A percentile compares a stretch with the other conserved stretches of the same genome.
Conservation (phyloP, 2,888 invertebrate species). For the Lathronympha strigana region DNA sequence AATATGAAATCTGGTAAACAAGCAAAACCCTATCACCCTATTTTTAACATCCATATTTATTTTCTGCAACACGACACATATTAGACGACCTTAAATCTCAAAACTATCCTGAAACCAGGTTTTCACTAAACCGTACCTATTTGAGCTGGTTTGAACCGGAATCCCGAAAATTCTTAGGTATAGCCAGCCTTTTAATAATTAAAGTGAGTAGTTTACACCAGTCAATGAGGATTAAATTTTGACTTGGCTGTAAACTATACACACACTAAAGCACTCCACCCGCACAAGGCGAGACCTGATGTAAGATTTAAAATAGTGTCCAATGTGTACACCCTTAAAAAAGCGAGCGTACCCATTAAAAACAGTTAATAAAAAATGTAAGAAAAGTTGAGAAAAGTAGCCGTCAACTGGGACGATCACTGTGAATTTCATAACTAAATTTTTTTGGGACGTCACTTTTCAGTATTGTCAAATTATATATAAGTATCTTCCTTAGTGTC, state of each 20-base stretch:
- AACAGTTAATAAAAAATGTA: too few species aligned
- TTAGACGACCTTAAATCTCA: constrained; percentile 2
- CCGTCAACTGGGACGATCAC: too few species aligned
- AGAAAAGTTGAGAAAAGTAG: too few species aligned
- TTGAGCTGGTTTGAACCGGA: constrained; percentile 30
- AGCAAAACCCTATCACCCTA: background rate
- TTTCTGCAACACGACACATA: constrained; percentile 19
- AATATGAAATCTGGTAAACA: background rate
- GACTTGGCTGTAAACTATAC: background rate
- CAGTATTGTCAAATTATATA: too few species aligned
- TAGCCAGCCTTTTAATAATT: constrained; percentile 30
- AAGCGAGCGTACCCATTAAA: too few species aligned
- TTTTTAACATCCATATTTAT: constrained; percentile 4
- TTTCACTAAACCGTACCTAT: constrained; percentile 7
- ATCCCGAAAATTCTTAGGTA: constrained; percentile 25
- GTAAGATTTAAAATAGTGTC: constrained; percentile 5
- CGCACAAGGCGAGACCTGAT: constrained; percentile 8
- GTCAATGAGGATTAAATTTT: background rate
- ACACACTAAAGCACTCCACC: constrained; percentile 28
- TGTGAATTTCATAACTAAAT: too few species aligned
- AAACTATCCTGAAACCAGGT: constrained; percentile 10
- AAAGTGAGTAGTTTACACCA: constrained; percentile 6
- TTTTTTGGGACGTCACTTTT: too few species aligned
- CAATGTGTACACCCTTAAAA: too few species aligned
- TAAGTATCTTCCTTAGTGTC: too few species aligned